Conservation (phyloP, 2,113 vertebrate genomes). For the Upupa epops region DNA sequence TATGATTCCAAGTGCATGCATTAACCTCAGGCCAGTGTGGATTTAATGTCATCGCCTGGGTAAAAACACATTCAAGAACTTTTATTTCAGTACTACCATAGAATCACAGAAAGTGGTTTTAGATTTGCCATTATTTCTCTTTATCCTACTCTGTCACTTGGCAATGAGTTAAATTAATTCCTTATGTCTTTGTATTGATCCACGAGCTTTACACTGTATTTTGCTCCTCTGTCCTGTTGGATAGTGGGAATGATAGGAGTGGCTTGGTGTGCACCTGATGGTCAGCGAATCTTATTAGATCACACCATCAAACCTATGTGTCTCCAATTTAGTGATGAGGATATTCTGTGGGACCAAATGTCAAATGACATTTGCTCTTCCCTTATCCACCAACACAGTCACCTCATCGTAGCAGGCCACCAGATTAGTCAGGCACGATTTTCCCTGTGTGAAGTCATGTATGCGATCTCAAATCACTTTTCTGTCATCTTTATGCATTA, state of each 20-base stretch:
- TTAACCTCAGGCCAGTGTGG: neutral
- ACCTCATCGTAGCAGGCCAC: neutral
- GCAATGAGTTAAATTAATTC: neutral
- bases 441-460: neutral
- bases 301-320: neutral
- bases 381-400: accelerated
- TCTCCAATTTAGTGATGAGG: neutral
- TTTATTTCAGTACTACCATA: neutral
- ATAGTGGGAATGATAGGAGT: neutral
- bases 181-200: neutral
- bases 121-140: neutral
- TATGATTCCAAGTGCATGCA: no score
- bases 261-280: neutral
- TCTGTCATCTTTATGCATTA: neutral
- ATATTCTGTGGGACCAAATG: no score
- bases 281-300: neutral
- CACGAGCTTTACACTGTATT: accelerated
- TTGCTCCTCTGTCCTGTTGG: neutral
- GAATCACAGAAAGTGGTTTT: neutral
- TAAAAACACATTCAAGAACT: neutral
- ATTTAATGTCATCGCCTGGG: neutral
- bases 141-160: neutral
- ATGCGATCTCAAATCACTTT: neutral
- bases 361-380: neutral
- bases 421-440: accelerated